Conservation (phyloP, 2,113 vertebrate genomes). For the Sylvilagus bachmani region DNA sequence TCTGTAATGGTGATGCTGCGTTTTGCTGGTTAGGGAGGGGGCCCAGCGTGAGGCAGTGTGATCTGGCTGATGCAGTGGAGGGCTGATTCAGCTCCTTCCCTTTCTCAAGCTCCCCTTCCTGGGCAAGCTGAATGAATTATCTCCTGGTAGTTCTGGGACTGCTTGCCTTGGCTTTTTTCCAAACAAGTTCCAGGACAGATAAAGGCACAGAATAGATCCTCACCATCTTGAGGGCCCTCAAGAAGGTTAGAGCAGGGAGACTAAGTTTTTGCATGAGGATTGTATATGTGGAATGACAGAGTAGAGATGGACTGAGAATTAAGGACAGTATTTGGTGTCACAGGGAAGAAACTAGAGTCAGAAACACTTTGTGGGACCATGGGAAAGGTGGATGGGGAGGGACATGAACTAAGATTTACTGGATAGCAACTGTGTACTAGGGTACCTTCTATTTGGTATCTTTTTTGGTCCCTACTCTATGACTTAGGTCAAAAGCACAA, state of each 20-base stretch:
- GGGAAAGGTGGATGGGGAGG: accelerated
- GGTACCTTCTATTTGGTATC: neutral
- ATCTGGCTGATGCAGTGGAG: accelerated
- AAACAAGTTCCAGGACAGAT: neutral
- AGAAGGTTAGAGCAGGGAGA: neutral
- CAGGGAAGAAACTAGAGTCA: neutral
- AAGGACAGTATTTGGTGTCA: neutral
- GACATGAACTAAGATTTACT: neutral
- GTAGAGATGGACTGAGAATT: neutral
- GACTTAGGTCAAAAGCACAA: neutral
- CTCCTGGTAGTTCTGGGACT: neutral
- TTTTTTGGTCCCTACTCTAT: neutral
- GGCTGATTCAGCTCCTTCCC: neutral
- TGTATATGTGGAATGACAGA: neutral
- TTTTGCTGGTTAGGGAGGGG: neutral
- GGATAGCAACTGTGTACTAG: too few relatives aligned
- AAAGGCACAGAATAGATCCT: neutral
- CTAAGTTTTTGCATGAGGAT: neutral
- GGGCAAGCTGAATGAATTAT: neutral
- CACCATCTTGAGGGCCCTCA: neutral
- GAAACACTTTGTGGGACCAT: neutral
- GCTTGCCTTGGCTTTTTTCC: neutral
- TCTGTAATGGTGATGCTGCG: neutral
- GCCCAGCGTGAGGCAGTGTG: neutral
- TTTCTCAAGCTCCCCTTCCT: neutral